Evolutionary conservation across 2,888 invertebrate species (phyloP).

Genomic region (Hoplodrina blanda): DNA sequence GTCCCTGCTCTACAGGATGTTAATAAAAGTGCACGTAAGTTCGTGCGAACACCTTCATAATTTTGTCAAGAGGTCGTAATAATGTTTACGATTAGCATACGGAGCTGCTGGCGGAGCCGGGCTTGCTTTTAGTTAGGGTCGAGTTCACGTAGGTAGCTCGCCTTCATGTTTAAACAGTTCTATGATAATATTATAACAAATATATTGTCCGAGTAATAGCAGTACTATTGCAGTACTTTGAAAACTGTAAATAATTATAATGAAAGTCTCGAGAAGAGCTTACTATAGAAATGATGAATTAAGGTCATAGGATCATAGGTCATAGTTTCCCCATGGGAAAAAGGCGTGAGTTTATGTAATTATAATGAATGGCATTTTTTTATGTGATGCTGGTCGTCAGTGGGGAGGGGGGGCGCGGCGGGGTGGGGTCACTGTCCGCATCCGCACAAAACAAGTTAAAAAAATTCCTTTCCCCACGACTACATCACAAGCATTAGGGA

Average conservation of each 20-base stretch:
- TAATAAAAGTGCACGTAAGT: conserved; percentile 42
- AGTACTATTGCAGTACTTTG: background rate
- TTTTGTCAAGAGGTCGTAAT: conserved; percentile 17
- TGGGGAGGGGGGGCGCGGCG: background rate
- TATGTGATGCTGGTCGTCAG: conserved; percentile 6
- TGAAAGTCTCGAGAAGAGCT: too few relatives aligned
- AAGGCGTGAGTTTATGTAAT: too few relatives aligned
- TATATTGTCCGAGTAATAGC: background rate
- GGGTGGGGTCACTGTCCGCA: background rate
- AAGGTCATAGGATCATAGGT: too few relatives aligned
- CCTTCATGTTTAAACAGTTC: background rate
- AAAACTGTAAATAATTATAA: conserved; percentile 15
- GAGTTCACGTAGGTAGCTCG: background rate
- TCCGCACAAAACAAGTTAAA: conserved; percentile 52
- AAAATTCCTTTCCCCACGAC: conserved; percentile 51
- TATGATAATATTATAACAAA: background rate
- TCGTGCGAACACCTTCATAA: conserved; percentile 29
- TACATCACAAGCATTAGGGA: conserved; percentile 57
- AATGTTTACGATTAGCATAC: conserved; percentile 26
- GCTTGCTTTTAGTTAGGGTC: conserved; percentile 6
- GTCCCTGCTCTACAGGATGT: conserved; percentile 1
- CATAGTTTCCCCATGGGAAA: too few relatives aligned
- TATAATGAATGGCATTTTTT: conserved; percentile 45
- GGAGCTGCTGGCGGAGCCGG: background rate
- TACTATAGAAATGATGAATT: too few relatives aligned